Evolutionary conservation across 1,140 invertebrate genomes (phyloP).

Genomic region (Heliconius nattereri): DNA sequence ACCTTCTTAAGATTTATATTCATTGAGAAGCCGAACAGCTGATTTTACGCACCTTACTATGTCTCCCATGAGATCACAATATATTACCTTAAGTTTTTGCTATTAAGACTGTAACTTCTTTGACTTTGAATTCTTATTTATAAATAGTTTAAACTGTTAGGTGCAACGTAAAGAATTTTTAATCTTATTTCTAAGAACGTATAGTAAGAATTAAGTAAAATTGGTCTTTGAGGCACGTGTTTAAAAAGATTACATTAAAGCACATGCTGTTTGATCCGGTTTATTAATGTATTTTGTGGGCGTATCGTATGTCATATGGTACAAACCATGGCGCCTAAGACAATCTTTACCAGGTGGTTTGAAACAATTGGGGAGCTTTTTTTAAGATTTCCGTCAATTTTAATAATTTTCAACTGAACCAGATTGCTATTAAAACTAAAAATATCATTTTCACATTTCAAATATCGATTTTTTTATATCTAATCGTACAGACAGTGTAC

Average conservation of each 20-base stretch:
- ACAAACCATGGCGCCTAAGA: conserved; percentile 63
- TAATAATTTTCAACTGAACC: too few relatives aligned
- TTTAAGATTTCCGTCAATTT: conserved; percentile 38
- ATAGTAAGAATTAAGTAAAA: conserved; percentile 5
- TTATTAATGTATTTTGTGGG: conserved; percentile 75
- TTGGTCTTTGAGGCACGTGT: conserved; percentile 52
- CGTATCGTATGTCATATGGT: conserved; percentile 71
- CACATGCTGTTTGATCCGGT: conserved; percentile 78
- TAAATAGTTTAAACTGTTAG: conserved; percentile 39
- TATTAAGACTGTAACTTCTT: background rate
- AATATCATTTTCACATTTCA: background rate
- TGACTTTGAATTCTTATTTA: conserved; percentile 21
- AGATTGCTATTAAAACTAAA: background rate
- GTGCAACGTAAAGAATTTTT: conserved; percentile 21
- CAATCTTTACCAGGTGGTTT: conserved; percentile 63
- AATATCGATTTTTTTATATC: conserved; percentile 18
- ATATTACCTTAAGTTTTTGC: background rate
- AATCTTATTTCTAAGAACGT: conserved; percentile 11
- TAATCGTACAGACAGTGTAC: conserved; percentile 64
- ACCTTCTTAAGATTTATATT: conserved; percentile 35
- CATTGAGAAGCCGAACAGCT: conserved; percentile 53
- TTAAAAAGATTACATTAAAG: conserved; percentile 61
- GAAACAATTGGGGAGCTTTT: conserved; percentile 26
- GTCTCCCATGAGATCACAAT: background rate
- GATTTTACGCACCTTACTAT: conserved; percentile 66